Percentiles rank a stretch among this genome's conserved stretches.
Evolutionary conservation across 1,140 invertebrate species (phyloP).

Genomic region (Psilanteris sp.): DNA sequence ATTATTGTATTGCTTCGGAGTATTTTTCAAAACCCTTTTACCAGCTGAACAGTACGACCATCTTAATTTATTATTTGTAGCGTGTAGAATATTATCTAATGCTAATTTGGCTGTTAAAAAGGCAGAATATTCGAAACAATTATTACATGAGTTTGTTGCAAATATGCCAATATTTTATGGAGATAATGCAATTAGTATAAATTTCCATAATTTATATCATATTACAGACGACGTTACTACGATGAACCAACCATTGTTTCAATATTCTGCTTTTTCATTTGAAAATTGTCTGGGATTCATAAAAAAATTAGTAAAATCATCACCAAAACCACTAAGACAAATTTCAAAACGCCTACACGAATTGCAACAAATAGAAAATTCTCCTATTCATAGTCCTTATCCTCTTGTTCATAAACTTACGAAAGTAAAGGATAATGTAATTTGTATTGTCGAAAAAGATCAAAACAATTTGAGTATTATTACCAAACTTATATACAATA

Average conservation of each 20-base stretch:
- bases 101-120: neutral
- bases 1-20: slow-evolving; percentile 5
- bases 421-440: too few relatives aligned
- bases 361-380: neutral
- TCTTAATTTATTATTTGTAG: slow-evolving; percentile 6
- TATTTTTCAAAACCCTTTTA: neutral
- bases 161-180: slow-evolving; percentile 13
- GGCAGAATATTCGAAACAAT: neutral
- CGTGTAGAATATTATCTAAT: slow-evolving; percentile 18
- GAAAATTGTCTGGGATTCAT: slow-evolving; percentile 10
- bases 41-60: neutral
- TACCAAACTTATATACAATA: too few relatives aligned
- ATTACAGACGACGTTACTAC: neutral
- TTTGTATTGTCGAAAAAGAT: too few relatives aligned
- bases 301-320: slow-evolving; percentile 8
- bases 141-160: slow-evolving; percentile 6
- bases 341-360: slow-evolving; percentile 5
- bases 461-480: too few relatives aligned
- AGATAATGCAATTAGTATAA: slow-evolving; percentile 4
- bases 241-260: neutral
- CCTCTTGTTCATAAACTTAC: too few relatives aligned
- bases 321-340: neutral
- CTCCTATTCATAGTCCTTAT: too few relatives aligned
- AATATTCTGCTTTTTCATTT: slow-evolving; percentile 10
- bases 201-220: neutral